Base-by-base conservation (phyloP, 2,797 vertebrate genomes). In the Argya squamiceps region DNA sequence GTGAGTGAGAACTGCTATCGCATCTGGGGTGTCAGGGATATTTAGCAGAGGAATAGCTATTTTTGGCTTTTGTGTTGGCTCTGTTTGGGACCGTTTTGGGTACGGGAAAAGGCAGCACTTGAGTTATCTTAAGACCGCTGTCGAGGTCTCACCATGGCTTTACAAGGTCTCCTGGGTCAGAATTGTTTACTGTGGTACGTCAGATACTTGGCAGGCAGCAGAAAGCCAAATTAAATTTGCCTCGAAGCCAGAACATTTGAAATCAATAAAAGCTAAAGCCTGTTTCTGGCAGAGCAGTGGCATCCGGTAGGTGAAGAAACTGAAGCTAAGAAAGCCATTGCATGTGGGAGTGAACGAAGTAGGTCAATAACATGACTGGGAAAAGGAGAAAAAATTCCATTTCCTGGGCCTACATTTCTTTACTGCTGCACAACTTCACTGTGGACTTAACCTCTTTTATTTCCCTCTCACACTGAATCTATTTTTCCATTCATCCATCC, bases 21-120 rank as follows among this genome's bases (percentile, higher is more conserved):
- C 32, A 34, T 84, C 65, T 32, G 37, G 56, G 58, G 69, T 84
- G 93, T 81, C 73, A 69, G 63, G 53, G 76, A 95, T 58, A 92
- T 81, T 75, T 78, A 93, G 63, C 92, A 95, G 95, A 71, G 55
- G 69, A 84, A 86, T 4, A 4, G 43, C 53, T 97, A 94, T 94
- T 90, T 60, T 71, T 76, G 59, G 73, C 76, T 80, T 83, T 88
- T 80, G 30, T 29, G 15, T 39, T 50, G 34, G 36, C 73, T 93
- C 65, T 73, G 24, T 14, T 64, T 78, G 88, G 36, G 26, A 90
- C 20, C 17, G 53, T 60, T 89, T 75, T 50, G 49, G 58, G 12
- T 41, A 68, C 1, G 6, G 34, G 43, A 24, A 94, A 87, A 82
- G 17, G 52, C 68, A 85, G 53, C 41, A 39, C 56, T 89, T 63